Evolutionary conservation across 2,797 vertebrate genomes (phyloP).

Genomic region (Austrolebias charrua): DNA sequence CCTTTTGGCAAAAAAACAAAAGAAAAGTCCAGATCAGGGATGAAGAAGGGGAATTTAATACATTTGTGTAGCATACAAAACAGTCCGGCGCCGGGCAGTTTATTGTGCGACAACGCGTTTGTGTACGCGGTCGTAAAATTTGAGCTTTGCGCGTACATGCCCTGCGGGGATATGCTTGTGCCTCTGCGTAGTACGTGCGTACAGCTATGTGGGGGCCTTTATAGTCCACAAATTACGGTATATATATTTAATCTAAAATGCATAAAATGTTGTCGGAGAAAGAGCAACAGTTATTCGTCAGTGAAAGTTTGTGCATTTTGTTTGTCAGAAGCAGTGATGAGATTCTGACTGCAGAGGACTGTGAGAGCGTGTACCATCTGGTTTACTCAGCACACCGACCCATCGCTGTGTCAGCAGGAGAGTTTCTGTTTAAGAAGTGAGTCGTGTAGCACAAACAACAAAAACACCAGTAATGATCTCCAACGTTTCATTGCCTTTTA

Average conservation of each 20-base stretch:
- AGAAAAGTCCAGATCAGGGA: no score
- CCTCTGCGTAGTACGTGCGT: no score
- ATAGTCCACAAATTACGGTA: no score
- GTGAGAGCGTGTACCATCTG: conserved; percentile 97
- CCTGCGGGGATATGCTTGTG: no score
- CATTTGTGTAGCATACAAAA: no score
- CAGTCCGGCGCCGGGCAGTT: no score
- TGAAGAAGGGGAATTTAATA: no score
- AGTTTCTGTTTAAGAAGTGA: conserved; percentile 98
- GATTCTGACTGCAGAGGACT: conserved; percentile 95
- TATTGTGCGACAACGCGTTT: no score
- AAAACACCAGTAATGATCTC: neutral
- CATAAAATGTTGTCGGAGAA: neutral
- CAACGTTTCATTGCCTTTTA: neutral
- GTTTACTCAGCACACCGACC: conserved; percentile 97
- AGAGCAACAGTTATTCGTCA: neutral
- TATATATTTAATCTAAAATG: neutral
- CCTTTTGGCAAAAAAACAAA: no score
- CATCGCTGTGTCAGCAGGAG: conserved; percentile 93
- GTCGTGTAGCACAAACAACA: conserved; percentile 32
- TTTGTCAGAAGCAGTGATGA: conserved; percentile 90
- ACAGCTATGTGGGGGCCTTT: no score
- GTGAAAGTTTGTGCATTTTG: neutral
- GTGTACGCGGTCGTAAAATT: no score
- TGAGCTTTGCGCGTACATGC: no score